These are phyloP conservation scores for Megaceryle alcyon DNA, from an alignment of 2,797 vertebrate genomes.

Conservation along the genomic window DNA sequence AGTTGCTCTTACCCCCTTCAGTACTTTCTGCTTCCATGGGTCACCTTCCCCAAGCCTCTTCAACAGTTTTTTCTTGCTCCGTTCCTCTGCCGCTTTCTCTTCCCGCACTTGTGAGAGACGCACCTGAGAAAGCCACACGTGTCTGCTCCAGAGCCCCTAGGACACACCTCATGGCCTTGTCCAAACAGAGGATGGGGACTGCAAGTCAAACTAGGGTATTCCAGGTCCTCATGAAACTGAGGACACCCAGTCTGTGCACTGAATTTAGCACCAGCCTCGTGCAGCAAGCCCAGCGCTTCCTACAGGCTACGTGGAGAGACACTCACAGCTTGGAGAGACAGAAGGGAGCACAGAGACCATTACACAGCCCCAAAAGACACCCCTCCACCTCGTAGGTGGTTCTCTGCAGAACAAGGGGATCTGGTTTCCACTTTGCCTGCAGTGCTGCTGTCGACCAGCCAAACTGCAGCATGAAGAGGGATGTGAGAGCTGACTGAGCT, in stretches of 20 bases:
- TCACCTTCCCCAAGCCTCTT: background rate
- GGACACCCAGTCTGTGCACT: fast-evolving
- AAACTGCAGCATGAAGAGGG: background rate
- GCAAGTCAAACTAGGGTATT: background rate
- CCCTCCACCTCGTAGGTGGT: fast-evolving
- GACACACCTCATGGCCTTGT: background rate
- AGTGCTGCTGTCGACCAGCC: background rate
- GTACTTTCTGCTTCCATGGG: background rate
- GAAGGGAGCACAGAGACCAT: background rate
- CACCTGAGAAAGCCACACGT: background rate
- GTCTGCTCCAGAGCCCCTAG: fast-evolving
- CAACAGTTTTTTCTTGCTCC: background rate
- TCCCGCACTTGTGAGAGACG: background rate
- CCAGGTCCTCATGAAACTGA: fast-evolving
- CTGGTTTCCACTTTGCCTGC: background rate
- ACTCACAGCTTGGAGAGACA: background rate
- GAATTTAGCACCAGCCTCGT: fast-evolving
- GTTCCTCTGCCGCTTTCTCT: slow-evolving; percentile 32
- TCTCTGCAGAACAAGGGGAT: background rate
- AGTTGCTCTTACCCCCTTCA: slow-evolving; percentile 1
- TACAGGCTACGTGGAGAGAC: background rate
- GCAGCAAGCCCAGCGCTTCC: background rate
- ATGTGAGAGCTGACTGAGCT: background rate
- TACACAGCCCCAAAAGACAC: too few relatives aligned
- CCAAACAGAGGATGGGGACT: fast-evolving